phyloP scores from a whole-genome alignment of 2,888 invertebrate species.

The Tanytarsus gracilentus region DNA sequence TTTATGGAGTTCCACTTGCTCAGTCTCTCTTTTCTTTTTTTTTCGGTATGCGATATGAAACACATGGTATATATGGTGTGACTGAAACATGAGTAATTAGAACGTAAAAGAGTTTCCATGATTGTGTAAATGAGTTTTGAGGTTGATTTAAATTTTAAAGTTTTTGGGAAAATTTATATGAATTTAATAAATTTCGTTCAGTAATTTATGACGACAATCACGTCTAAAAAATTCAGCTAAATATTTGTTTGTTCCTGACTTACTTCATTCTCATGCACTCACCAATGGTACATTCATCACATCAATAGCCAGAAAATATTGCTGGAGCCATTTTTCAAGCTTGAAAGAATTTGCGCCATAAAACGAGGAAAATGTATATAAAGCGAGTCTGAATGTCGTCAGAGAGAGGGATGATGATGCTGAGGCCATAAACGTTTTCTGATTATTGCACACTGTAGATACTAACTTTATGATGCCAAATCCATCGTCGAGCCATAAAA shows the following conservation, averaged over 20 bases:
- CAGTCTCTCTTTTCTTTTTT: not conserved
- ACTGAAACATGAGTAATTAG: constrained; percentile 27
- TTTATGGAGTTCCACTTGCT: constrained; percentile 21
- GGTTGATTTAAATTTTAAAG: too few relatives aligned
- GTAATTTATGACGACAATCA: too few relatives aligned
- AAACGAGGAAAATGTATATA: not conserved
- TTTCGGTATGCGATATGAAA: not conserved
- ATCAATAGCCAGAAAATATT: too few relatives aligned
- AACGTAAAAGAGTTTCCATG: too few relatives aligned
- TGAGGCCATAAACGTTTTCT: constrained; percentile 22
- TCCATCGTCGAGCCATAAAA: constrained; percentile 26
- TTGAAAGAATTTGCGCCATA: constrained; percentile 9
- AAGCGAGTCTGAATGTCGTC: constrained; percentile 1
- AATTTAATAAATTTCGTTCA: too few relatives aligned
- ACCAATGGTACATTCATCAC: too few relatives aligned
- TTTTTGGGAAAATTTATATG: too few relatives aligned
- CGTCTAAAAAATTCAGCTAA: too few relatives aligned
- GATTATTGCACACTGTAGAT: constrained; percentile 18
- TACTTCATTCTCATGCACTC: too few relatives aligned
- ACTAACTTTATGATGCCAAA: constrained; percentile 23
- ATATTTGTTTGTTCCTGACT: too few relatives aligned
- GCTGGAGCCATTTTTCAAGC: too few relatives aligned
- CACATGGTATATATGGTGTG: constrained; percentile 14
- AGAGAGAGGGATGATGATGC: constrained; percentile 1
- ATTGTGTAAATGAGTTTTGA: too few relatives aligned